Evolutionary conservation across 2,888 invertebrate species (phyloP), one percentile per base, ranked within the genome.

Genomic region (Dexiosoma caninum): DNA sequence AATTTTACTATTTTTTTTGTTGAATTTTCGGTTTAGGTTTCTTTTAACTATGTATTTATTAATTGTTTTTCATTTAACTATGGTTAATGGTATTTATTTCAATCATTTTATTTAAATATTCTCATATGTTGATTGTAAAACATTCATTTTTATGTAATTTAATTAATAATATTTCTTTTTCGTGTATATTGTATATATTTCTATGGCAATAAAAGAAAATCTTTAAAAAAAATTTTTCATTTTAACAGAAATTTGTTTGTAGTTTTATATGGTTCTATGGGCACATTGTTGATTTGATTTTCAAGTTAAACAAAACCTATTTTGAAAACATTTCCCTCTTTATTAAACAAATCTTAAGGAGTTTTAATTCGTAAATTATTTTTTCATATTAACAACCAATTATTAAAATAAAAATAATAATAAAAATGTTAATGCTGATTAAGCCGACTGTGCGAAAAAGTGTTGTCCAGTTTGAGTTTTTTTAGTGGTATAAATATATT

Each of bases 1-100:
- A 77, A 81, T 80, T 83, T 60, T 83, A 80, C 82, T 83, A 83
- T 83, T 83, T 83, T 81, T 80, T 82, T 71, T 72, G 79, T 85
- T 86, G 87, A 21, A 84, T 75, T 70, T 69, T 74, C 57, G 64
- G 23, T 64, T 69, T 60, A 46, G 37, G 76, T 82, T 75, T 76
- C 42, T 69, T 81, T 80, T 72, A 78, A 77, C 69, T 81, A 77
- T 27, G 27, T 27, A 27, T 81, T 67, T 66, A 40, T 62, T 21
- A 9, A 32, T 59, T 72, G 55, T 75, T 57, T 69, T 82, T 79
- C 51, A 77, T 67, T 78, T 76, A 78, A 55, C 66, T 78, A 81
- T 79, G 53, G 51, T 74, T 81, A 71, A 37, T 69, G 60, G 72
- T 75, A 59, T 66, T 51, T 60, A 57, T 27, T 44, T 64, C 23